phyloP scores from a whole-genome alignment of 2,888 invertebrate genomes.

The Trichogramma evanescens region DNA sequence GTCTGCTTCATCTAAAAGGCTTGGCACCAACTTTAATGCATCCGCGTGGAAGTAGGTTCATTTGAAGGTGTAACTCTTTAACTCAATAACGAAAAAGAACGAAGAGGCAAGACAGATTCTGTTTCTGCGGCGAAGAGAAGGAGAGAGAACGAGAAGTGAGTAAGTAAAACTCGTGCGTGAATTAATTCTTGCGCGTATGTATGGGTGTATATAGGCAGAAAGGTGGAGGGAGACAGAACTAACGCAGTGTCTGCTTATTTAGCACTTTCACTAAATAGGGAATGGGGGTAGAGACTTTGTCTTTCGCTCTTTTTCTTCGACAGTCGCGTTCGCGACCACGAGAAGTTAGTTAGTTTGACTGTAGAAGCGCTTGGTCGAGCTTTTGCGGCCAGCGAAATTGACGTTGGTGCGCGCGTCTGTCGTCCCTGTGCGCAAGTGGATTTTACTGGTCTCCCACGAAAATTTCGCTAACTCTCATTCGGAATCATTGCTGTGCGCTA shows the following conservation, averaged over 20 bases:
- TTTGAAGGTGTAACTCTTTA: slow-evolving; percentile 16
- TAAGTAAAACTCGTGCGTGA: neutral
- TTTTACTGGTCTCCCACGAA: slow-evolving; percentile 7
- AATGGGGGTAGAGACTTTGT: too few relatives aligned
- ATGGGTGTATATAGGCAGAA: too few relatives aligned
- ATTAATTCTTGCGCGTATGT: too few relatives aligned
- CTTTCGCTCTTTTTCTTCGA: slow-evolving; percentile 6
- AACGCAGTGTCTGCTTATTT: too few relatives aligned
- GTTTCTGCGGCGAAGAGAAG: neutral
- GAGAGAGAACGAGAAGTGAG: neutral
- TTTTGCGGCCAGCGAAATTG: slow-evolving; percentile 16
- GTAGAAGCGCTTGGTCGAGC: neutral
- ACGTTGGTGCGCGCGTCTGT: neutral
- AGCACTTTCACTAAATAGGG: too few relatives aligned
- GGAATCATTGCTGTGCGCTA: slow-evolving; percentile 1
- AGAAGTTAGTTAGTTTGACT: slow-evolving; percentile 15
- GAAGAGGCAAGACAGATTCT: too few relatives aligned
- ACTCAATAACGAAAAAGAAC: slow-evolving; percentile 13
- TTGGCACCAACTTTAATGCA: slow-evolving; percentile 4
- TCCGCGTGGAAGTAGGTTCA: neutral
- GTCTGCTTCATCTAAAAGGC: too few relatives aligned
- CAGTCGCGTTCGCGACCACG: neutral
- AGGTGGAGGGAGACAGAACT: too few relatives aligned
- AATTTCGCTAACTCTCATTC: slow-evolving; percentile 16
- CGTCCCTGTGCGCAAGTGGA: neutral